Evolutionary conservation across 2,888 invertebrate genomes (phyloP).

Genomic region (Cylloceria caligata): DNA sequence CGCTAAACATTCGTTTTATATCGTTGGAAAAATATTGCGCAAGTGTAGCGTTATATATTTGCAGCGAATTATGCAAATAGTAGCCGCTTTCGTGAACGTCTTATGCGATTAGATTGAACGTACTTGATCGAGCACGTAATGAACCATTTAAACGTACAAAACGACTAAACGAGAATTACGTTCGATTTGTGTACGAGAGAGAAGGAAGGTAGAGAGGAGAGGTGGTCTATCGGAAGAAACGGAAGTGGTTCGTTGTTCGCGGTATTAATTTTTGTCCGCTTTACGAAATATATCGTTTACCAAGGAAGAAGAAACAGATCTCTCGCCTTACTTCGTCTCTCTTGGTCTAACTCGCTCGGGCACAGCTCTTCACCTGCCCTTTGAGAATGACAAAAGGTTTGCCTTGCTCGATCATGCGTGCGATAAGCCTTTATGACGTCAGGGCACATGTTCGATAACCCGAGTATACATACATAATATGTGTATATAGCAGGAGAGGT

Average conservation of each 20-base stretch:
- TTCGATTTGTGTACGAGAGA: conserved; percentile 49
- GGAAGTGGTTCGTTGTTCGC: conserved; percentile 49
- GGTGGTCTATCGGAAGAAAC: conserved; percentile 40
- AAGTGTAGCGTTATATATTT: conserved; percentile 15
- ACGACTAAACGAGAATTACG: conserved; percentile 39
- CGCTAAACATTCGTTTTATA: background rate
- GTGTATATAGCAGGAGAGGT: conserved; percentile 29
- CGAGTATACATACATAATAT: conserved; percentile 63
- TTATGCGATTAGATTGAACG: conserved; percentile 42
- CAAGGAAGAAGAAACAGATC: background rate
- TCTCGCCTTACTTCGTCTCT: conserved; percentile 7
- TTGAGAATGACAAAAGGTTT: conserved; percentile 80
- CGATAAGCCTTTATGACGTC: conserved; percentile 83
- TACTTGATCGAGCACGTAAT: conserved; percentile 57
- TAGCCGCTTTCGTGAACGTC: conserved; percentile 10
- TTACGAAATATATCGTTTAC: conserved; percentile 36
- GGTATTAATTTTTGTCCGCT: conserved; percentile 55
- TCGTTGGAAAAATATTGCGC: conserved; percentile 17
- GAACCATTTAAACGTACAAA: conserved; percentile 40
- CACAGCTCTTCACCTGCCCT: conserved; percentile 72
- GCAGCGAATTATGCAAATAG: conserved; percentile 43
- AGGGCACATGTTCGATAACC: conserved; percentile 78
- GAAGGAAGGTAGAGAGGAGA: conserved; percentile 14
- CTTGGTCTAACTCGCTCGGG: conserved; percentile 55
- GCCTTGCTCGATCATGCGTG: conserved; percentile 82